A percentile compares a stretch with the other conserved stretches of the same genome.
Conservation (phyloP, 92 coral and sea anemone genomes). For the Palythoa caribaeorum region DNA sequence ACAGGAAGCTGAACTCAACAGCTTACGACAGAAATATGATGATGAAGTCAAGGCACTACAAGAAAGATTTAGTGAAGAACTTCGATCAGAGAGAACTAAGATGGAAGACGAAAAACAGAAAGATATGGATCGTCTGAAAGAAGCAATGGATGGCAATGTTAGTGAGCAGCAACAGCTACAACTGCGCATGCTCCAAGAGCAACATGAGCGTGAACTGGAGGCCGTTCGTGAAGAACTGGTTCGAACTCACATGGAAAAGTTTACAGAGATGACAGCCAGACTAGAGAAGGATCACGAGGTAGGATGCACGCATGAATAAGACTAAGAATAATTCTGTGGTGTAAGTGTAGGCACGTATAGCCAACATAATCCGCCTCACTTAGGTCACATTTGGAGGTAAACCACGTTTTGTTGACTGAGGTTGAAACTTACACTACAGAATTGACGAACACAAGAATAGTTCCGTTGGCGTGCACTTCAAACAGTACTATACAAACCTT, state of each 20-base stretch:
- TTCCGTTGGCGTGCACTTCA: too few relatives aligned
- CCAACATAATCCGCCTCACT: too few relatives aligned
- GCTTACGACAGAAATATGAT: conserved; percentile 61
- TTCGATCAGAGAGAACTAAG: conserved; percentile 71
- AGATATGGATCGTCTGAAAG: conserved; percentile 77
- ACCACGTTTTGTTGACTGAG: too few relatives aligned
- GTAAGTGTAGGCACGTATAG: too few relatives aligned
- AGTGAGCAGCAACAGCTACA: conserved; percentile 93
- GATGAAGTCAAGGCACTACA: conserved; percentile 71
- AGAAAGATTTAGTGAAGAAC: conserved; percentile 72
- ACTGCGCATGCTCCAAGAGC: conserved; percentile 89
- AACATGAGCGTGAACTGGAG: conserved; percentile 93
- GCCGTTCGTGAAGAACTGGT: conserved; percentile 91
- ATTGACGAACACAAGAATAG: too few relatives aligned
- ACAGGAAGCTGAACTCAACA: conserved; percentile 63
- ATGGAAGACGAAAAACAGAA: conserved; percentile 79
- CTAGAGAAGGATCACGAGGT: conserved; percentile 93
- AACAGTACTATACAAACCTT: too few relatives aligned
- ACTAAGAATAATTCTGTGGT: background rate
- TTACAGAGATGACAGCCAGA: conserved; percentile 91
- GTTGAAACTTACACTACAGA: too few relatives aligned
- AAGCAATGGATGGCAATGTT: conserved; percentile 88
- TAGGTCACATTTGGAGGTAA: too few relatives aligned
- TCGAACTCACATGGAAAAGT: conserved; percentile 96
- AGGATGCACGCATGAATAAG: background rate